Base-by-base conservation (phyloP, 1,140 invertebrate species). In the Zaprionus inermis region DNA sequence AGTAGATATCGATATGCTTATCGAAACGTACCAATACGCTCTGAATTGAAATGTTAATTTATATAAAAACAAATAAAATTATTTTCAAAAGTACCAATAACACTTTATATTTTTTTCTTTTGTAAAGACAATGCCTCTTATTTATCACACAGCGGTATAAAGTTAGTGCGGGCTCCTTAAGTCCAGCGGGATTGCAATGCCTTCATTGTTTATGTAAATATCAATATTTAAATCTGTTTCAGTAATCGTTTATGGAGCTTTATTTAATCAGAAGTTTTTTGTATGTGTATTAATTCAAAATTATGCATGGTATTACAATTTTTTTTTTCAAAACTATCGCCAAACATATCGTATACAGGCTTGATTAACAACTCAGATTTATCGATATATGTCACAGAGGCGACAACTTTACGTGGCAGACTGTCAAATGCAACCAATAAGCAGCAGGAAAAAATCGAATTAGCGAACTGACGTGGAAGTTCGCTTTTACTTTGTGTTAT, bases 401-500 rank as follows among this genome's bases (percentile, higher is more conserved):
- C 61, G 57, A 69, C 61, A 76, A 79, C 73, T 85, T 85, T 91
- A 91, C 85, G 90, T 91, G 90, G 90, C 83, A 81, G 76, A 81
- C 72, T 79, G 82, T 80, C 82, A 85, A 84, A 79, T 75, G 57
- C 72, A 75, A 71, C 70, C 68, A 76, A 81, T 69, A 81, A 74
- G 68, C 51, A 74, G 59, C 49, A 79, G 66, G 54, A 75, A 88
- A 83, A 91, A 84, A 86, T 81, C 81, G 82, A 85, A 81, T 78
- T 79, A 69, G 83, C 76, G 77, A 79, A 89, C 90, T 91, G 90
- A 91, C 90, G 90, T 91, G 90, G 90, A 91, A 89, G 90, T 91
- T 88, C 67, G 76, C 41, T 75, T 78, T 86, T 83, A 74, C 68
- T 72, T 81, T 78, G 59, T 82, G 71, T 79, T 76, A 79, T 55